Percentiles rank a stretch among this genome's conserved stretches.
phyloP scores from a whole-genome alignment of 2,888 invertebrate genomes.

The Eurytoma adleriae region DNA sequence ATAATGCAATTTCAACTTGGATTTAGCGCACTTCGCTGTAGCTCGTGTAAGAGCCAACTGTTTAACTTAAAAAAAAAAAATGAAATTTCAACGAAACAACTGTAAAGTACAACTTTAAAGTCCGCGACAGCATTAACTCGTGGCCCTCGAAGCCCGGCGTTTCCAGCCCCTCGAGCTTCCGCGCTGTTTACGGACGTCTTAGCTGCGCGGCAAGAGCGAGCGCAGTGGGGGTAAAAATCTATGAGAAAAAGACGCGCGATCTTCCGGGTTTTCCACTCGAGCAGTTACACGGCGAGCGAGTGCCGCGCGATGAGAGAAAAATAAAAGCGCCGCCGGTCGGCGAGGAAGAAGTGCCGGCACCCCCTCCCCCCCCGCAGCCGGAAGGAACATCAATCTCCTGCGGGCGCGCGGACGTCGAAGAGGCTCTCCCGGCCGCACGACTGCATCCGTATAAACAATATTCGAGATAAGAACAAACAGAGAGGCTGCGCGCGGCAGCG shows the following conservation, averaged over 20 bases:
- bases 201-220: background rate
- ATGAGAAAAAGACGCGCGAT: background rate
- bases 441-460: conserved; percentile 57
- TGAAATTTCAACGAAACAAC: too few relatives aligned
- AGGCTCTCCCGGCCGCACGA: background rate
- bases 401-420: background rate
- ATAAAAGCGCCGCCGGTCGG: background rate
- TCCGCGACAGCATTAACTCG: background rate
- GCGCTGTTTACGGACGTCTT: conserved; percentile 5
- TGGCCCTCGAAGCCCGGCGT: too few relatives aligned
- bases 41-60: too few relatives aligned
- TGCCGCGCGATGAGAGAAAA: background rate
- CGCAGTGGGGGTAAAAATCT: background rate
- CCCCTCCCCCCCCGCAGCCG: background rate
- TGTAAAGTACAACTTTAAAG: too few relatives aligned
- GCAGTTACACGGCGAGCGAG: background rate
- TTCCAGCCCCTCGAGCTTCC: background rate
- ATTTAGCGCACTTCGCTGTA: too few relatives aligned
- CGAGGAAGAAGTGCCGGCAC: background rate
- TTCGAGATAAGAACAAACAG: conserved; percentile 56
- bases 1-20: too few relatives aligned
- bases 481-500: conserved; percentile 3
- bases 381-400: conserved; percentile 37
- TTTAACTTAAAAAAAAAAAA: background rate
- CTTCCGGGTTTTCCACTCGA: background rate